These are phyloP conservation scores for Dioctria linearis DNA, from an alignment of 2,888 invertebrate species.

Conservation along the genomic window DNA sequence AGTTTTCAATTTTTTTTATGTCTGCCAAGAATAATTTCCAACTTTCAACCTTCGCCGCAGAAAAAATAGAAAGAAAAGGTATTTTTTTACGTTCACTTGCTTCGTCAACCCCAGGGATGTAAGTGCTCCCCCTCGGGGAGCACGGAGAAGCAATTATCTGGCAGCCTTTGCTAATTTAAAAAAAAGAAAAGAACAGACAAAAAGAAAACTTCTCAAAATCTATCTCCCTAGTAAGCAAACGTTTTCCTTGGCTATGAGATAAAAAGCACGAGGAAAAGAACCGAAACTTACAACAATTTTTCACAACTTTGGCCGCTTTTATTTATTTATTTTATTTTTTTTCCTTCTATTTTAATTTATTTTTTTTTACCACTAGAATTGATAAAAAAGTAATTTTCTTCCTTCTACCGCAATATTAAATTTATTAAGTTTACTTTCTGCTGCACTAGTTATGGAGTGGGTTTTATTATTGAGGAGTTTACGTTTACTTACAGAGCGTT, in stretches of 20 bases:
- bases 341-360: conserved; percentile 4
- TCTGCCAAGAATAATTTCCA: not conserved
- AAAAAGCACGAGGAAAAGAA: not conserved
- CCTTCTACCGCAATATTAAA: conserved; percentile 43
- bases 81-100: not conserved
- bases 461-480: conserved; percentile 41
- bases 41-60: not conserved
- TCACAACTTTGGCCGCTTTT: conserved; percentile 45
- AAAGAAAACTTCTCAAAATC: conserved; percentile 10
- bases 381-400: conserved; percentile 40
- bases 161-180: conserved; percentile 16
- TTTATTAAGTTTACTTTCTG: conserved; percentile 49
- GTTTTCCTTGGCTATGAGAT: not conserved
- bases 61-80: not conserved
- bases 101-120: not conserved
- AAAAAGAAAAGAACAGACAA: not conserved
- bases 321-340: conserved; percentile 16
- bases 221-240: conserved; percentile 17
- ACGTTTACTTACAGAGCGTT: conserved; percentile 39
- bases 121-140: not conserved
- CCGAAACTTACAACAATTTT: conserved; percentile 40
- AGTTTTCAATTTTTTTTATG: not conserved
- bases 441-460: conserved; percentile 28
- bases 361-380: conserved; percentile 36
- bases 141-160: conserved; percentile 23